Conservation (phyloP, 1,140 invertebrate genomes). For the Papilio xuthus region DNA sequence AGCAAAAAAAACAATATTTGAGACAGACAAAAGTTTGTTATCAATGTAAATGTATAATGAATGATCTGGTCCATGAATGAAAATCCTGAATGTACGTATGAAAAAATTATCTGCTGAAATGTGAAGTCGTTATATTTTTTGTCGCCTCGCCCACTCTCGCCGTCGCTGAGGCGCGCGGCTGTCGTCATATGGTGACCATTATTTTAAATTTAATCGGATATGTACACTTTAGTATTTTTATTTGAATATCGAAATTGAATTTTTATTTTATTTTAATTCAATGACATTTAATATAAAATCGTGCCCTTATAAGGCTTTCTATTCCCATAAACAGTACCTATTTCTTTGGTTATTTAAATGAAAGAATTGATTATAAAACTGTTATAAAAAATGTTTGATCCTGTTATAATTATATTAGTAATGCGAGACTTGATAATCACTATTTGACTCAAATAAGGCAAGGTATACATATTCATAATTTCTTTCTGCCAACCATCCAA, state of each 20-base stretch:
- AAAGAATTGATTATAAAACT: not conserved
- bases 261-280: too few species aligned
- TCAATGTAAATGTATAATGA: not conserved
- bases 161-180: not conserved
- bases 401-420: not conserved
- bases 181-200: not conserved
- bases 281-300: too few species aligned
- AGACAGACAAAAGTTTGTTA: not conserved
- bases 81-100: not conserved
- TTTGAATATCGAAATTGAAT: too few species aligned
- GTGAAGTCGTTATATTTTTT: constrained; percentile 27
- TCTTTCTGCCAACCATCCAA: not conserved
- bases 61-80: constrained; percentile 28
- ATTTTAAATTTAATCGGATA: not conserved
- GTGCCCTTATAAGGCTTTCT: not conserved
- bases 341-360: not conserved
- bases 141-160: constrained; percentile 21
- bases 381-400: not conserved
- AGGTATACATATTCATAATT: not conserved
- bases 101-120: constrained; percentile 28
- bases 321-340: not conserved
- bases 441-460: not conserved
- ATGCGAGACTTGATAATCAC: not conserved
- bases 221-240: not conserved
- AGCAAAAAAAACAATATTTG: not conserved